A percentile compares a stretch with the other conserved stretches of the same genome.
Evolutionary conservation across 2,797 vertebrate species (phyloP).

Genomic region (Sebastes trivittatus): DNA sequence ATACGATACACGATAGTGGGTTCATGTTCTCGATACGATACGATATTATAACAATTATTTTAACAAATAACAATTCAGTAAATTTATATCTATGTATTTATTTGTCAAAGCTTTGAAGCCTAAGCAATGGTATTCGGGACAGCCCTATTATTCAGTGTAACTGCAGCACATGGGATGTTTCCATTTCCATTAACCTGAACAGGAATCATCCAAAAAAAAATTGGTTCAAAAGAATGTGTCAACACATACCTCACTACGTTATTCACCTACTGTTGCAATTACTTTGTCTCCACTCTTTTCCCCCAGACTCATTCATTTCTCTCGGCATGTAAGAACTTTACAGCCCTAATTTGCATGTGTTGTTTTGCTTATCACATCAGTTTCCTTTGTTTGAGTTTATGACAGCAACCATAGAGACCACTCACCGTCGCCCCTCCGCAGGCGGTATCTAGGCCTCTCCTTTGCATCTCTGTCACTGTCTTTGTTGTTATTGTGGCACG

Average conservation of each 20-base stretch:
- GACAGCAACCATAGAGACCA: slow-evolving; percentile 46
- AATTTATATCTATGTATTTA: too few species aligned
- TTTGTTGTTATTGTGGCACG: slow-evolving; percentile 79
- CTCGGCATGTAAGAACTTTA: neutral
- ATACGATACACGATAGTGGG: too few species aligned
- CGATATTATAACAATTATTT: too few species aligned
- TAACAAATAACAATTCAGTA: too few species aligned
- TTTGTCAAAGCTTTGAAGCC: too few species aligned
- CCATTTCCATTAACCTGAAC: neutral
- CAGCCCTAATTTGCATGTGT: neutral
- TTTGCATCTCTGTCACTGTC: slow-evolving; percentile 55
- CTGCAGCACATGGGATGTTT: too few species aligned
- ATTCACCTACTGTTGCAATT: neutral
- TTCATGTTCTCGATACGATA: too few species aligned
- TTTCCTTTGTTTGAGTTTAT: slow-evolving; percentile 6
- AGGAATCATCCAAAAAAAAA: neutral
- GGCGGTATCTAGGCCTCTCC: slow-evolving; percentile 58
- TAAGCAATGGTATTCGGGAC: too few species aligned
- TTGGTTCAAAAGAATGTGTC: neutral
- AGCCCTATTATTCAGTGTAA: too few species aligned
- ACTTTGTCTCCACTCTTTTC: neutral
- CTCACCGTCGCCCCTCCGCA: slow-evolving; percentile 68
- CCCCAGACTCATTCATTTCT: neutral
- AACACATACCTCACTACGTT: neutral
- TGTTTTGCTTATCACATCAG: neutral